These are phyloP conservation scores for Gonocerus acuteangulatus DNA, from an alignment of 2,888 invertebrate genomes.

Conservation along the genomic window DNA sequence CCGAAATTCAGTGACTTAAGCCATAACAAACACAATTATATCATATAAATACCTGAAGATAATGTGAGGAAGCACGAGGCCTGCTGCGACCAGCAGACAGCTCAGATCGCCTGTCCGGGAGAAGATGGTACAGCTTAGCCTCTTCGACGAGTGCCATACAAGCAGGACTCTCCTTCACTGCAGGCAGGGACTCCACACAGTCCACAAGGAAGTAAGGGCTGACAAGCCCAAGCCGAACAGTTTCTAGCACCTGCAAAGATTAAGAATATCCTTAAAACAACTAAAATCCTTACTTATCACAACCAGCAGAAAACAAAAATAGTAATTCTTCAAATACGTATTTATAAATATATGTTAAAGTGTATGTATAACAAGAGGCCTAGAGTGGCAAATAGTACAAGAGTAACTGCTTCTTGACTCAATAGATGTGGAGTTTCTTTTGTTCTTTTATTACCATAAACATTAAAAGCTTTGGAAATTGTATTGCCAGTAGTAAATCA, in stretches of 20 bases:
- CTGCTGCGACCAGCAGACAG: slow-evolving; percentile 43
- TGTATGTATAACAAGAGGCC: too few relatives aligned
- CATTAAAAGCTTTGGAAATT: too few relatives aligned
- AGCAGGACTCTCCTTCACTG: slow-evolving; percentile 42
- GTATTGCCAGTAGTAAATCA: too few relatives aligned
- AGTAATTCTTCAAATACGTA: too few relatives aligned
- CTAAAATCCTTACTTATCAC: too few relatives aligned
- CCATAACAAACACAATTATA: too few relatives aligned
- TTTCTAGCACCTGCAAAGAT: slow-evolving; percentile 43
- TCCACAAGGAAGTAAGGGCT: slow-evolving; percentile 48
- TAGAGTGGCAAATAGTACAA: too few relatives aligned
- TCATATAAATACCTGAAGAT: slow-evolving; percentile 34
- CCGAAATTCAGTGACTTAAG: too few relatives aligned
- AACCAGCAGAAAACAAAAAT: too few relatives aligned
- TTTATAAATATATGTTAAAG: not conserved
- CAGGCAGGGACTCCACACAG: slow-evolving; percentile 43
- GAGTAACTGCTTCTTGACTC: too few relatives aligned
- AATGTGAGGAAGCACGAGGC: slow-evolving; percentile 44
- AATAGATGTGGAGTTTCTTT: too few relatives aligned
- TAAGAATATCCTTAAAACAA: slow-evolving; percentile 2
- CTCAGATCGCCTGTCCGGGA: slow-evolving; percentile 45
- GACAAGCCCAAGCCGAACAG: slow-evolving; percentile 46
- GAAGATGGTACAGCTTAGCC: slow-evolving; percentile 46
- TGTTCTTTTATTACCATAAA: too few relatives aligned
- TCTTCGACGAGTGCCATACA: slow-evolving; percentile 46